Conservation (phyloP, 1,140 invertebrate species). For the Trachelipus rathkii region DNA sequence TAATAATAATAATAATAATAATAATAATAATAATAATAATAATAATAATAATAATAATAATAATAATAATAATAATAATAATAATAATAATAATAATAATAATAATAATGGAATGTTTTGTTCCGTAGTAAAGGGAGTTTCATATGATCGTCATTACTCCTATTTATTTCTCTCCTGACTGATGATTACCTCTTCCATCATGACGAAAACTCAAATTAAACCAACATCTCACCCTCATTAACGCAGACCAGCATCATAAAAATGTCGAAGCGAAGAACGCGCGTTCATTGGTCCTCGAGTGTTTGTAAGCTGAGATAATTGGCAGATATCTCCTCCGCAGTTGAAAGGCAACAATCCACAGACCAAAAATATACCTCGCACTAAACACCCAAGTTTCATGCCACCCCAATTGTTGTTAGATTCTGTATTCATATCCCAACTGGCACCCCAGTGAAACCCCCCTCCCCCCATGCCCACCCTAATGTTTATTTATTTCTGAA, state of each 20-base stretch:
- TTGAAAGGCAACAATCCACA: slow-evolving; percentile 9
- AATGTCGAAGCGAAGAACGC: not conserved
- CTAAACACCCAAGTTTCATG: not conserved
- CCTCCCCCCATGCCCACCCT: not conserved
- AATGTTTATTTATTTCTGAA: not conserved
- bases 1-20: too few relatives aligned
- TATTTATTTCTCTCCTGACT: not conserved
- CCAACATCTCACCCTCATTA: not conserved
- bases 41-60: too few relatives aligned
- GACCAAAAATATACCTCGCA: not conserved
- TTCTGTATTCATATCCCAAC: not conserved
- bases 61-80: too few relatives aligned
- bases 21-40: too few relatives aligned
- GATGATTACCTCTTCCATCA: not conserved
- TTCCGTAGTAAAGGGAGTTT: too few relatives aligned
- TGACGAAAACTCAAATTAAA: not conserved
- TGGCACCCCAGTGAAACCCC: not conserved
- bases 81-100: too few relatives aligned
- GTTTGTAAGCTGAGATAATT: not conserved
- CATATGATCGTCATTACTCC: not conserved
- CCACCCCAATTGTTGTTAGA: not conserved
- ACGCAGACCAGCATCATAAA: not conserved
- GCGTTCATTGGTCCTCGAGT: not conserved
- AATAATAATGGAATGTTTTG: too few relatives aligned
- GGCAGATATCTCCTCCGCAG: not conserved